Evolutionary conservation across 2,888 invertebrate species (phyloP), one percentile per base, ranked within the genome.

Genomic region (Nymphalis c-album): DNA sequence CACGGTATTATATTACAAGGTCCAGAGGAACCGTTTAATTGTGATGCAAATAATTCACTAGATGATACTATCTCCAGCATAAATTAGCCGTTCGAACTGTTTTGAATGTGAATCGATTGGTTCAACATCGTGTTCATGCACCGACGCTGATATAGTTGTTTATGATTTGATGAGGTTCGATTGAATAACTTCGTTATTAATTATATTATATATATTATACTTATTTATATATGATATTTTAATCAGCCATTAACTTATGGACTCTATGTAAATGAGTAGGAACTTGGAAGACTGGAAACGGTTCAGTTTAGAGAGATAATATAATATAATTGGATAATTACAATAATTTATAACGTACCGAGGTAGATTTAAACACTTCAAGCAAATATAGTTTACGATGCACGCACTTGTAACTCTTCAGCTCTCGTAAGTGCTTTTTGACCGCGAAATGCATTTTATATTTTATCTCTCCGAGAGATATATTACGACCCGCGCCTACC

Each of bases 51-150:
- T 87, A 85, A 82, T 77, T 75, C 79, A 77, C 77, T 78, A 16
- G 31, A 80, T 82, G 86, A 85, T 87, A 82, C 80, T 86, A 89
- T 89, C 87, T 74, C 72, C 76, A 76, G 77, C 81, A 87, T 85
- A 85, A 85, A 88, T 87, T 84, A 84, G 82, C 80, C 80, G 80
- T 82, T 82, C 84, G 35, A 35, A 81, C 73, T 68, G 75, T 71
- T 75, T 80, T 75, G 77, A 79, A 81, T 78, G 82, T 86, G 85
- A 85, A 87, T 87, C 75, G 77, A 79, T 67, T 72, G 70, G 77
- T 75, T 40, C 53, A 7, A 78, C 76, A 72, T 71, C 71, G 73
- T 73, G 68, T 73, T 62, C 68, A 71, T 64, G 69, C 68, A 69
- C 65, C 60, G 69, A 67, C 61, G 64, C 67, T 67, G 64, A 67